Evolutionary conservation across 2,797 vertebrate species (phyloP).

Genomic region (Vipera ursinii): DNA sequence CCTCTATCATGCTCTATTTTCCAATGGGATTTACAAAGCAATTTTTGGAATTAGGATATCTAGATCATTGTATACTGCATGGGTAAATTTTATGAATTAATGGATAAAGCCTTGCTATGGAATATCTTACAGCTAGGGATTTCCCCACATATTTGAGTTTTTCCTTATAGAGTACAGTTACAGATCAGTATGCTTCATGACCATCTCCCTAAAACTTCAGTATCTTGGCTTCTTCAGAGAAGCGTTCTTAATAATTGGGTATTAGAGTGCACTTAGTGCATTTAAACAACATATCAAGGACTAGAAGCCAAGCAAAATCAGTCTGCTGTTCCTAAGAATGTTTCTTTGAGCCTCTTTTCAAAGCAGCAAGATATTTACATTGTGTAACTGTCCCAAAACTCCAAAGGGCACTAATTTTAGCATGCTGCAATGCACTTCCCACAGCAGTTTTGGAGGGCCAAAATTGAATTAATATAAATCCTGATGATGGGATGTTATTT

Average conservation of each 20-base stretch:
- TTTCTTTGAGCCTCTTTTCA: not conserved
- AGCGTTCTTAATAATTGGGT: not conserved
- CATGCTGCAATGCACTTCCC: not conserved
- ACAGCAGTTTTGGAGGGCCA: not conserved
- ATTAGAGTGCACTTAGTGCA: not conserved
- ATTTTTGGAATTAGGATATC: not conserved
- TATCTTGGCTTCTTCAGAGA: not conserved
- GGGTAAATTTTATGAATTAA: not conserved
- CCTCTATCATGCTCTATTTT: not conserved
- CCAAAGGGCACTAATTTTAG: not conserved
- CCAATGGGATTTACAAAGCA: not conserved
- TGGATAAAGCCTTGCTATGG: not conserved
- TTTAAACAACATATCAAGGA: not conserved
- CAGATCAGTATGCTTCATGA: not conserved
- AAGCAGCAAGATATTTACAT: not conserved
- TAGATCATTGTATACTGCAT: not conserved
- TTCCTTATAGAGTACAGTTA: not conserved
- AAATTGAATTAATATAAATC: not conserved
- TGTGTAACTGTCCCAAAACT: not conserved
- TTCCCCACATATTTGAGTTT: not conserved
- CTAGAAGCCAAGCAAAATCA: not conserved
- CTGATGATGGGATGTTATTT: slow-evolving; percentile 10
- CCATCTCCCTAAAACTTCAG: not conserved
- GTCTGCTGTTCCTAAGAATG: not conserved
- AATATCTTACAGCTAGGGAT: not conserved